Base-by-base conservation (phyloP, 1,140 invertebrate species). In the Colletes latitarsis region DNA sequence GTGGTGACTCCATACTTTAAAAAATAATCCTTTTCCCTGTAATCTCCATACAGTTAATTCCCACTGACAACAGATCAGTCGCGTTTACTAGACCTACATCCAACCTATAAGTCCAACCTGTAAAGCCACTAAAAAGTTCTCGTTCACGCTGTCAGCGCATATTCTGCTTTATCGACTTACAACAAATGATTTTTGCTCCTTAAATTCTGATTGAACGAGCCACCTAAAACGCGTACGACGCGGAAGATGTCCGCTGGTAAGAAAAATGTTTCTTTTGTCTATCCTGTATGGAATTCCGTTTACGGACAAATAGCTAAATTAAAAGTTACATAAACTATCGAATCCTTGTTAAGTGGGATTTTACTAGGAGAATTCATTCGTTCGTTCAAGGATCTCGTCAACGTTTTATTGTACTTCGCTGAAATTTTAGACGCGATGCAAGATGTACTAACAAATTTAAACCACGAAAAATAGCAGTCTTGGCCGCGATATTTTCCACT, bases 1-100 rank as follows among this genome's bases (percentile, higher is more conserved):
- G 95, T 83, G 94, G 92, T 68, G 94, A 92, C 75, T 96, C 94
- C 95, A 96, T 96, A 76, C 79, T 92, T 91, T 73, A 83, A 78
- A 84, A 57, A 88, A 86, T 81, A 81, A 8, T 76, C 68, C 19
- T 58, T 75, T 39, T 70, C 67, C 43, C 52, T 76, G 75, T 77
- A 82, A 85, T 85, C 77, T 77, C 84, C 88, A 89, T 88, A 70
- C 88, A 84, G 79, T 66, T 80, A 63, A 82, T 58, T 73, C 68
- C 68, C 74, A 55, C 53, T 87, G 76, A 86, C 87, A 88, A 86
- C 72, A 80, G 52, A 67, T 66, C 72, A 55, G 63, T 75, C 55
- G 72, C 78, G 78, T 80, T 75, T 73, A 21, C 12, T 72, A 68
- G 72, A 64, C 41, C 57, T 52, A 75, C 72, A 74, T 75, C 63